Conservation (phyloP, 2,797 vertebrate genomes). For the Micrastur ruficollis region DNA sequence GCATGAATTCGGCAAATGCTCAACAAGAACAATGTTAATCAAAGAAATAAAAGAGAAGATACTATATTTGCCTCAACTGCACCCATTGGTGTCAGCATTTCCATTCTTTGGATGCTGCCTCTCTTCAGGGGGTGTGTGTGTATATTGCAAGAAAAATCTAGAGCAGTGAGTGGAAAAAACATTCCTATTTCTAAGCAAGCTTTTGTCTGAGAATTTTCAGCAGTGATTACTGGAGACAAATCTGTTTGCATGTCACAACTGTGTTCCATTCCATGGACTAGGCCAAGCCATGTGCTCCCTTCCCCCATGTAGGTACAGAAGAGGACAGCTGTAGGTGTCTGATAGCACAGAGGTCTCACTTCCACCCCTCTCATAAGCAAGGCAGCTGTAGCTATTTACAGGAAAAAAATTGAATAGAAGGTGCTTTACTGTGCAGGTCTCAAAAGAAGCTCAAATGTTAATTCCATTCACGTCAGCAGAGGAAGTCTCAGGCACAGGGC, state of each 20-base stretch:
- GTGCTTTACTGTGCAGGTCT: background rate
- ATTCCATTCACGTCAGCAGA: constrained; percentile 28
- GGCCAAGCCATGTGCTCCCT: background rate
- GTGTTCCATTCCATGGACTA: background rate
- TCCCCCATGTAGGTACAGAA: background rate
- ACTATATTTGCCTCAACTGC: background rate
- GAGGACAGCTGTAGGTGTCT: background rate
- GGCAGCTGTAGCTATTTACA: background rate
- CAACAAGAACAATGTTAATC: background rate
- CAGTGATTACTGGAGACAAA: background rate
- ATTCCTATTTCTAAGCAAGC: background rate
- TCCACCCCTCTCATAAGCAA: background rate
- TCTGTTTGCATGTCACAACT: background rate
- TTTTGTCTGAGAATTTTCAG: background rate
- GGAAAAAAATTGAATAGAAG: background rate
- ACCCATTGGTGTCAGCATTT: background rate
- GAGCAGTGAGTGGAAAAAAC: background rate
- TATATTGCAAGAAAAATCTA: background rate
- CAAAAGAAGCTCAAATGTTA: constrained; percentile 12
- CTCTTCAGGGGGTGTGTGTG: background rate
- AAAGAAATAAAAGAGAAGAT: background rate
- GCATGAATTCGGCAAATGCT: background rate
- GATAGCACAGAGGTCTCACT: background rate
- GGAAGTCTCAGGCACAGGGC: background rate
- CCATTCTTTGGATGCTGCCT: background rate